Base-by-base conservation (phyloP, 1,140 invertebrate species). In the Zaprionus davidi region DNA sequence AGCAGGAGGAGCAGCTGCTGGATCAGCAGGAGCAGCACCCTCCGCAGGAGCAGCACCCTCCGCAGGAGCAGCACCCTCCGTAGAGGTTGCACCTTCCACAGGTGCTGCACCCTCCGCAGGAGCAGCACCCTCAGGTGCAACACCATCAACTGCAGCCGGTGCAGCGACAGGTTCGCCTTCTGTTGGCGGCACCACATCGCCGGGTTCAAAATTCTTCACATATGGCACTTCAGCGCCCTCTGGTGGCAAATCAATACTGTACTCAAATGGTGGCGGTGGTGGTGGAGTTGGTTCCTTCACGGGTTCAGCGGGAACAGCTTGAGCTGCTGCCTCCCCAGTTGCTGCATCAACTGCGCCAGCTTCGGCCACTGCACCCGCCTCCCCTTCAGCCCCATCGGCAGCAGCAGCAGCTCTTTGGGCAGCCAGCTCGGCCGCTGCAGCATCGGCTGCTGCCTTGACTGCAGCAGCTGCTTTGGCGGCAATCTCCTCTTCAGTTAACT, bases 261-360 rank as follows among this genome's bases (percentile, higher is more conserved):
- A 93, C 76, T 94, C 94, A 26, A 93, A 92, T 84, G 93, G 94
- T 64, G 91, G 91, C 71, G 92, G 92, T 79, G 92, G 90, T 78
- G 91, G 92, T 75, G 91, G 92, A 74, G 91, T 92, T 15, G 88
- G 81, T 72, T 82, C 80, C 71, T 84, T 91, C 1, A 78, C 64
- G 20, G 86, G 87, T 71, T 92, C 78, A 58, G 81, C 71, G 17
- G 59, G 46, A 66, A 79, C 79, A 26, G 28, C 68, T 11, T 58
- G 65, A 7, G 36, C 78, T 15, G 36, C 78, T 15, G 49, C 77
- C 11, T 76, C 79, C 17, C 15, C 79, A 1, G 38, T 44, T 15
- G 65, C 55, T 15, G 51, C 82, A 44, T 82, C 88, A 36, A 62
- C 56, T 17, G 67, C 74, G 22, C 24, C 71, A 17, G 53, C 78